Evolutionary conservation across 2,888 invertebrate species (phyloP), one percentile per base, ranked within the genome.

Genomic region (Frankliniella intonsa): DNA sequence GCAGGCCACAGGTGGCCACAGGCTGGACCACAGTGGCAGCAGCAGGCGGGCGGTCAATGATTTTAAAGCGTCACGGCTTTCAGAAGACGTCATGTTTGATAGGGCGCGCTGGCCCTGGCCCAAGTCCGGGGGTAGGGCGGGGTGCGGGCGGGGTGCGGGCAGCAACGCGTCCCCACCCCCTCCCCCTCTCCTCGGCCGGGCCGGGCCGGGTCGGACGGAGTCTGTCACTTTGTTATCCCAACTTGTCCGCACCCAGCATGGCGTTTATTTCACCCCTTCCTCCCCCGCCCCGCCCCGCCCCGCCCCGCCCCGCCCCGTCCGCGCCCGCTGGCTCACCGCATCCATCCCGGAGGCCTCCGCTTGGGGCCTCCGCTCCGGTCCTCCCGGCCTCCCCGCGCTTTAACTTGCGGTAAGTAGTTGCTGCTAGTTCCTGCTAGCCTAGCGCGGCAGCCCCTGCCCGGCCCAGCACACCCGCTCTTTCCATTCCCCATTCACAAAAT

Each of bases 41-140:
- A n/a, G n/a, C n/a, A n/a, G 38, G 2, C 38, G 38, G 5, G 3
- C 38, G 38, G 17, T 55, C 5, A 76, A 76, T 76, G 22, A 25
- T 76, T 76, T 76, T 76, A 25, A 76, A 76, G 25, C 25, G 69
- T 76, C 69, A 25, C 69, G 69, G 69, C 69, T 76, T 76, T 76
- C 25, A 76, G 69, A 25, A n/a, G 69, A 76, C 25, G 69, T 76
- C 69, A 10, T 22, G 12, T 25, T 25, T 76, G 69, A 76, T 76
- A 25, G 25, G 12, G 55, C 1, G n/a, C 2, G 38, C 38, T 38
- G 38, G 38, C 38, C 38, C 38, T 5, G 38, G 38, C 38, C 5
- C n/a, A n/a, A n/a, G n/a, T n/a, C n/a, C n/a, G n/a, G 17, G 65
- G 65, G 65, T 19, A 17, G 19, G n/a, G 19, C 55, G 9, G 55